A percentile compares a stretch with the other conserved stretches of the same genome.
Conservation (phyloP, 2,113 vertebrate genomes). For the Prionailurus bengalensis region DNA sequence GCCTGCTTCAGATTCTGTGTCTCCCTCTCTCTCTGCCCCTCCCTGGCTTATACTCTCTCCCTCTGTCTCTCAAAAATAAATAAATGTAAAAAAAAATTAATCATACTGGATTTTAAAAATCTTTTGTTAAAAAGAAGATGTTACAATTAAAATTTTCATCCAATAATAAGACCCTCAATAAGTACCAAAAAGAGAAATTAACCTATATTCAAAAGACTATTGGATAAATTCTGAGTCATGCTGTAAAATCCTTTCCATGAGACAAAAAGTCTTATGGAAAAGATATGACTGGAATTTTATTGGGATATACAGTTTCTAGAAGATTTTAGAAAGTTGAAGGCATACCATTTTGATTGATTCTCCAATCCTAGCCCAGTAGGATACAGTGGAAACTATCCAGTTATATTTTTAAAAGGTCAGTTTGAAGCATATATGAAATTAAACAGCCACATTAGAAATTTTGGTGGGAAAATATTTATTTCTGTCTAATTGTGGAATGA, state of each 20-base stretch:
- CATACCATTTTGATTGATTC: neutral
- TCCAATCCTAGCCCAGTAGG: neutral
- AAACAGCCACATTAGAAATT: neutral
- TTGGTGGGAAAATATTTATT: neutral
- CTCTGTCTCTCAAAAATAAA: too few species aligned
- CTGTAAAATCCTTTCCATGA: neutral
- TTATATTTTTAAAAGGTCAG: neutral
- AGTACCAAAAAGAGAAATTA: conserved; percentile 26
- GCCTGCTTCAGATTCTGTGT: too few species aligned
- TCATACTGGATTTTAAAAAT: neutral
- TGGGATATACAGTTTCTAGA: neutral
- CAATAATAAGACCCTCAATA: neutral
- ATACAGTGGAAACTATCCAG: neutral
- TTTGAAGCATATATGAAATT: neutral
- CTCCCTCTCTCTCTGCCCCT: too few species aligned
- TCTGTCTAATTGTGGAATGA: neutral
- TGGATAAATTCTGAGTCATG: neutral
- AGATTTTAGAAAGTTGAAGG: neutral
- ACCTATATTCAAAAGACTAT: neutral
- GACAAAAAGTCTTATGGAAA: neutral
- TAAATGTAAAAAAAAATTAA: neutral
- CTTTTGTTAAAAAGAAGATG: neutral
- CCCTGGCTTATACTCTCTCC: too few species aligned
- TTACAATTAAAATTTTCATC: conserved; percentile 4
- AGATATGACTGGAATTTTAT: neutral